These are phyloP conservation scores for Melinaea marsaeus DNA, from an alignment of 2,888 invertebrate species.

Conservation along the genomic window DNA sequence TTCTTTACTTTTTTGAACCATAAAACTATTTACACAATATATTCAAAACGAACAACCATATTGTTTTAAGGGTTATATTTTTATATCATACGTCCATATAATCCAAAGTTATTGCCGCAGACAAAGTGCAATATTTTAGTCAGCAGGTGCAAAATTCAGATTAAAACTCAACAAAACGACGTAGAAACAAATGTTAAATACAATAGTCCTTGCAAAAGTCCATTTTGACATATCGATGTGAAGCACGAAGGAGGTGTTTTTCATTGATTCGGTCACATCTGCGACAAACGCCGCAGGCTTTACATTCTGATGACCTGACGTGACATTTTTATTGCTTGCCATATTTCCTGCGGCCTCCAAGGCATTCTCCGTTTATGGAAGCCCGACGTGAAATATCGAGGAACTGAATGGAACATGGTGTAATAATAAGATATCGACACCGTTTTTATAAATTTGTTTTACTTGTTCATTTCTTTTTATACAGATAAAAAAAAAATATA, in stretches of 20 bases:
- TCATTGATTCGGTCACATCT: conserved; percentile 77
- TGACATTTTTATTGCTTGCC: conserved; percentile 76
- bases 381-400: conserved; percentile 67
- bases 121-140: conserved; percentile 30
- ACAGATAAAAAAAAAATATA: too few species aligned
- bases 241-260: conserved; percentile 75
- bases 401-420: conserved; percentile 64
- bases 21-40: conserved; percentile 5
- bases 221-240: conserved; percentile 66
- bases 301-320: conserved; percentile 77
- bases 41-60: conserved; percentile 8
- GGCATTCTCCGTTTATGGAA: conserved; percentile 63
- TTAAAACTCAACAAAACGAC: conserved; percentile 63
- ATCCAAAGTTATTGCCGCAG: conserved; percentile 17
- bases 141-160: conserved; percentile 62
- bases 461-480: neutral
- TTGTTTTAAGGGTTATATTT: conserved; percentile 13
- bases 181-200: conserved; percentile 57
- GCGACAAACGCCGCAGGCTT: conserved; percentile 74
- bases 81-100: conserved; percentile 12
- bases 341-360: conserved; percentile 72
- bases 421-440: conserved; percentile 60
- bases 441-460: conserved; percentile 16
- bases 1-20: neutral
- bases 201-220: conserved; percentile 30